phyloP scores from a whole-genome alignment of 2,888 invertebrate species.

The Pristionchus maxplancki region DNA sequence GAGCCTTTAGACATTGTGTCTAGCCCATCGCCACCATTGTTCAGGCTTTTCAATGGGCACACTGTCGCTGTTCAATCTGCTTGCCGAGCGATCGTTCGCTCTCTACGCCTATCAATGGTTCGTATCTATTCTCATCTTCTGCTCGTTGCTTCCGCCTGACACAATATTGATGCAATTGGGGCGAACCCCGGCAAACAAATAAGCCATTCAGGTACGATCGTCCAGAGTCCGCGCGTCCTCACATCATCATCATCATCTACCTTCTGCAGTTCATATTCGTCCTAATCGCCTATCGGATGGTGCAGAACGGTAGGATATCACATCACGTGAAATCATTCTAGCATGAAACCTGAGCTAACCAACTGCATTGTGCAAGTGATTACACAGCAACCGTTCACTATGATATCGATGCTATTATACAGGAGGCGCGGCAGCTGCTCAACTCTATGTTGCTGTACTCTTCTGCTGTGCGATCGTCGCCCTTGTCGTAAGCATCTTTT shows the following conservation, averaged over 20 bases:
- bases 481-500: neutral
- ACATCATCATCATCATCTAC: neutral
- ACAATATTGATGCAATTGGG: neutral
- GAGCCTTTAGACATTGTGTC: neutral
- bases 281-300: neutral
- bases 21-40: no score
- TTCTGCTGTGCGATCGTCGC: constrained; percentile 5
- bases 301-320: neutral
- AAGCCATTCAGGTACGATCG: neutral
- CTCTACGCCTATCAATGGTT: constrained; percentile 27
- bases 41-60: neutral
- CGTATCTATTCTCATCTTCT: neutral
- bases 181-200: neutral
- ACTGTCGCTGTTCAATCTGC: neutral
- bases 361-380: no score
- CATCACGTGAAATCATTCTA: no score
- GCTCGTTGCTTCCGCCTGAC: no score
- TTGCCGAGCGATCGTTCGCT: neutral
- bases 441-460: neutral
- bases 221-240: neutral
- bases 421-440: neutral
- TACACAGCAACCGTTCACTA: neutral
- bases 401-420: neutral
- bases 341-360: no score
- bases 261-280: neutral